A percentile compares a stretch with the other conserved stretches of the same genome.
These are phyloP conservation scores for Dendrocincla tyrannina DNA, from an alignment of 2,797 vertebrate species.

Conservation along the genomic window DNA sequence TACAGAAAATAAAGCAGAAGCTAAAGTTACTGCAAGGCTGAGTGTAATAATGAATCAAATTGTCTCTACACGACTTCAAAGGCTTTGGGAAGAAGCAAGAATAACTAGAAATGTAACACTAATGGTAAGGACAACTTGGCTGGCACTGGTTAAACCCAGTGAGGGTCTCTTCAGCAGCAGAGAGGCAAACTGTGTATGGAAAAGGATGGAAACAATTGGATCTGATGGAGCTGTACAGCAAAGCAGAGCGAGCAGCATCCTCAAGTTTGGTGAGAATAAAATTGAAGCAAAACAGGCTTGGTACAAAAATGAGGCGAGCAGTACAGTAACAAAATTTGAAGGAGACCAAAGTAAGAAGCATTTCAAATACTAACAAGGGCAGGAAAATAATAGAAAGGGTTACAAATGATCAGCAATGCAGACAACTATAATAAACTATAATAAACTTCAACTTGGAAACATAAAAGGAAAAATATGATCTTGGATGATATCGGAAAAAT, in stretches of 20 bases:
- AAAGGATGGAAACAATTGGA: not conserved
- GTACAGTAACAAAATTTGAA: not conserved
- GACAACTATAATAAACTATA: not conserved
- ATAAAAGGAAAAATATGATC: constrained; percentile 37
- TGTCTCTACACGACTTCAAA: constrained; percentile 52
- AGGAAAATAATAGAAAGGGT: constrained; percentile 10
- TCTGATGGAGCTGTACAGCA: not conserved
- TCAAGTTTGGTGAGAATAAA: not conserved
- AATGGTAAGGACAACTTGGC: constrained; percentile 9
- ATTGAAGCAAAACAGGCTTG: not conserved
- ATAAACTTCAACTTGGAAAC: constrained; percentile 28
- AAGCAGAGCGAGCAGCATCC: not conserved
- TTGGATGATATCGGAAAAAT: constrained; percentile 17
- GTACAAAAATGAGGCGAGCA: not conserved
- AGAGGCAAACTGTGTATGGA: not conserved
- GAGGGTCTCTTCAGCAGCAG: not conserved
- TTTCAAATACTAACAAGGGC: not conserved
- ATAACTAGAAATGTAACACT: constrained; percentile 63
- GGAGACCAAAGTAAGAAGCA: not conserved
- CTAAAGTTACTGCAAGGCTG: constrained; percentile 48
- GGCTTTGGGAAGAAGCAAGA: constrained; percentile 41
- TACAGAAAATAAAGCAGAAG: constrained; percentile 46
- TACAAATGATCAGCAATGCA: not conserved
- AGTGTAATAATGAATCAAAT: constrained; percentile 55
- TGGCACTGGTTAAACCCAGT: not conserved